phyloP scores from a whole-genome alignment of 2,888 invertebrate genomes.

The Drosophila setosimentum region DNA sequence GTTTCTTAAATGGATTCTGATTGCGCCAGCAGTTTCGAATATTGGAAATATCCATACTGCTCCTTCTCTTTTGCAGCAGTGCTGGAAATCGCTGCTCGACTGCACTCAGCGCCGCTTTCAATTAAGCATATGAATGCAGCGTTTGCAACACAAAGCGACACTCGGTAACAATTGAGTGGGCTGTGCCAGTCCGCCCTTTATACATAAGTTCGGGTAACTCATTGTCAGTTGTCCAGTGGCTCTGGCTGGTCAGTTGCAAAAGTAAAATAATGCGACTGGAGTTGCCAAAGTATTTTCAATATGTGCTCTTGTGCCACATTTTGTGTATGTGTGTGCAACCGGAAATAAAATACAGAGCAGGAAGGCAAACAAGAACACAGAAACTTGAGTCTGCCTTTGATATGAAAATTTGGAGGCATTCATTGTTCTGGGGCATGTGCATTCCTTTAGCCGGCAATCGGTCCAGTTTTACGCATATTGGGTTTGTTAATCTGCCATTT shows the following conservation, averaged over 20 bases:
- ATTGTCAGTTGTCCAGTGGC: slow-evolving; percentile 14
- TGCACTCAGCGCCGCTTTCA: slow-evolving; percentile 43
- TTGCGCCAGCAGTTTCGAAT: slow-evolving; percentile 12
- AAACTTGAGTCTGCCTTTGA: slow-evolving; percentile 3
- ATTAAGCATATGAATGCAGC: slow-evolving; percentile 56
- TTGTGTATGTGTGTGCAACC: slow-evolving; percentile 27
- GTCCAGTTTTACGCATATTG: slow-evolving; percentile 32
- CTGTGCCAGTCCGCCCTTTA: slow-evolving; percentile 17
- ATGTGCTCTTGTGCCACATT: slow-evolving; percentile 35
- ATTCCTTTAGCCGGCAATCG: slow-evolving; percentile 8
- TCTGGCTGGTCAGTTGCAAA: slow-evolving; percentile 1
- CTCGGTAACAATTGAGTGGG: slow-evolving; percentile 35
- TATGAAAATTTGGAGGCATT: slow-evolving; percentile 17
- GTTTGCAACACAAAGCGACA: slow-evolving; percentile 39
- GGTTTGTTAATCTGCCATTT: slow-evolving; percentile 42
- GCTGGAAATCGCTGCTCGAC: slow-evolving; percentile 2
- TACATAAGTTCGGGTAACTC: slow-evolving; percentile 26
- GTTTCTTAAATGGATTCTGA: slow-evolving; percentile 11
- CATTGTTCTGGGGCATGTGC: slow-evolving; percentile 17
- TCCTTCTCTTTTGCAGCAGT: background rate
- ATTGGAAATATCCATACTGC: background rate
- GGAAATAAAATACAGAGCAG: slow-evolving; percentile 48
- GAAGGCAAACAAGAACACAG: slow-evolving; percentile 29
- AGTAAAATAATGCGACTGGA: slow-evolving; percentile 39
- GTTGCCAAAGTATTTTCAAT: slow-evolving; percentile 49